Evolutionary conservation across 2,113 vertebrate species (phyloP), one percentile per base, ranked within the genome.

Genomic region (Rhinichthys klamathensis): DNA sequence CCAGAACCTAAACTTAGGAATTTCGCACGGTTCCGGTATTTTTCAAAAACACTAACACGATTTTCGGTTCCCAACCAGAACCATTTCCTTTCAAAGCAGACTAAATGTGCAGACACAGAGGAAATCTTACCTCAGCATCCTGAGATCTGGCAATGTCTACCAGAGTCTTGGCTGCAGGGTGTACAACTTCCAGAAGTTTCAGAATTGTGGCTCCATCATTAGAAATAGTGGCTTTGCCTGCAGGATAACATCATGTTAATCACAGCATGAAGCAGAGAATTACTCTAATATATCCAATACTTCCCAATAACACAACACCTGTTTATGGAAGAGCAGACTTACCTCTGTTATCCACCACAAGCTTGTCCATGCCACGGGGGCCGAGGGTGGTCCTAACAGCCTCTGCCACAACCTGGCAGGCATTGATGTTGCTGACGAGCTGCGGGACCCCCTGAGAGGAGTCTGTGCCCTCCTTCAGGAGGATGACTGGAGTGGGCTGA

Each of bases 91-190:
- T 18, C 32, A 35, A 67, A 18, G 63, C 63, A 32, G 30, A 8
- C 16, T 69, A 32, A 18, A 21, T 4, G 4, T 21, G 7, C 16
- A 8, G 2, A 69, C 65, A 69, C 6, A 7, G 2, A 44, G 6
- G 7, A 13, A 10, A n/a, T 13, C 79, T 91, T 88, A 99, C 98
- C 97, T 99, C 98, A 6, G 98, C 98, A 63, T 99, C 98, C 86
- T 99, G 98, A 69, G 98, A 99, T 58, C 97, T 97, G 87, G 98
- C 98, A 0, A 99, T 99, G 94, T 99, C 98, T 90, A 99, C 98
- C 46, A 99, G 90, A 0, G 97, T 99, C 92, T 98, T 99, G 0
- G 97, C 98, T 0, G 98, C 98, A 0, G 98, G 98, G 75, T 99
- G 98, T 38, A 99, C 96, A 0, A 99, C 97, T 4, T 99, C 98